Percentiles rank a stretch among this genome's conserved stretches.
Conservation (phyloP, 1,140 invertebrate genomes). For the Arion vulgaris region DNA sequence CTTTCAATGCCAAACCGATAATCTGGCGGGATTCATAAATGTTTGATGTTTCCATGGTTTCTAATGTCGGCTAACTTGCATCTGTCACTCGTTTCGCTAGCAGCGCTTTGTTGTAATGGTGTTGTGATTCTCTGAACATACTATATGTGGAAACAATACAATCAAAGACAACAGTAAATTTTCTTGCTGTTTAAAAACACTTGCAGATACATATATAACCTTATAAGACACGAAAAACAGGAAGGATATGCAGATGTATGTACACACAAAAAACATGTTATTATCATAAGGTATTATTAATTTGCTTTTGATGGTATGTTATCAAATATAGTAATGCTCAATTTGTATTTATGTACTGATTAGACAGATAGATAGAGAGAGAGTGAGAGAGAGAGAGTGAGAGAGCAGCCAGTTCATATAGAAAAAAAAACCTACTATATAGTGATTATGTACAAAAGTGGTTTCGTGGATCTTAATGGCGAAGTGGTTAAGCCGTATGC, state of each 20-base stretch:
- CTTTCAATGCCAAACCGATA: background rate
- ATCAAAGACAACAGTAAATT: conserved; percentile 34
- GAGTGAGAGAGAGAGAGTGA: no score
- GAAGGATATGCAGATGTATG: conserved; percentile 15
- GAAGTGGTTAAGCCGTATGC: no score
- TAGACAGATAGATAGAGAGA: no score
- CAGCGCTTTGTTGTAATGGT: conserved; percentile 7
- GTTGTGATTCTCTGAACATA: background rate
- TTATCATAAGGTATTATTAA: conserved; percentile 5
- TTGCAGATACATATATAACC: conserved; percentile 31
- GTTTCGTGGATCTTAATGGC: no score
- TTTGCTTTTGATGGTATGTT: conserved; percentile 12
- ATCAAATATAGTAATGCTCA: no score
- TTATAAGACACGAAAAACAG: conserved; percentile 13
- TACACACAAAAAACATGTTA: conserved; percentile 24
- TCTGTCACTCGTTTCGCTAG: background rate
- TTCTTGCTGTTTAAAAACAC: conserved; percentile 20
- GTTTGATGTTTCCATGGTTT: conserved; percentile 21
- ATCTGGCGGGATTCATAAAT: conserved; percentile 9
- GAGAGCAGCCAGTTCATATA: no score
- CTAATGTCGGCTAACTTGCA: conserved; percentile 11
- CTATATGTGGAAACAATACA: conserved; percentile 12
- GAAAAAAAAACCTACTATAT: no score
- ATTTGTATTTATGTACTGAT: no score
- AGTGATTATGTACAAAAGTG: no score